Percentiles rank a stretch among this genome's conserved stretches.
Conservation (phyloP, 2,113 vertebrate genomes). For the Fulmarus glacialis region DNA sequence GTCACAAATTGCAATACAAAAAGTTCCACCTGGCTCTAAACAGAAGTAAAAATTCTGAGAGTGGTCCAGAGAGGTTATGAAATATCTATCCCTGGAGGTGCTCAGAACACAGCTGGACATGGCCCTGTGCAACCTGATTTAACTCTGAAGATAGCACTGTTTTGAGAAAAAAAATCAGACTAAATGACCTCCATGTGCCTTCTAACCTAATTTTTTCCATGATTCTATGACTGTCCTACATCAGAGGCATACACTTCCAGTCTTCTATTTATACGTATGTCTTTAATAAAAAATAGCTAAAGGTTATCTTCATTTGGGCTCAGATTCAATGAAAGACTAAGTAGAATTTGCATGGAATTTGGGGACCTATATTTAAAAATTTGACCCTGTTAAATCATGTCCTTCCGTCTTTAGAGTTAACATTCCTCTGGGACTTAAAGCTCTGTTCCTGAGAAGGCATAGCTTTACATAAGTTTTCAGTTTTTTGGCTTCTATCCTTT, state of each 20-base stretch:
- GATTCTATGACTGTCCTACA: neutral
- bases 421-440: neutral
- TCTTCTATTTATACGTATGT: fast-evolving
- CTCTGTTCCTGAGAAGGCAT: neutral
- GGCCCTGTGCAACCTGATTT: neutral
- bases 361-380: neutral
- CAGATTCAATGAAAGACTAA: neutral
- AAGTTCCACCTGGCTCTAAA: neutral
- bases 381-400: neutral
- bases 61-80: neutral
- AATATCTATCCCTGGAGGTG: neutral
- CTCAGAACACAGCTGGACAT: neutral
- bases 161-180: neutral
- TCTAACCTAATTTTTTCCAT: neutral
- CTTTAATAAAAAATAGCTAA: neutral
- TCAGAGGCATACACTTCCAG: neutral
- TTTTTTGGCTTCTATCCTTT: neutral
- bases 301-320: neutral
- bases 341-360: neutral
- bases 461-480: neutral
- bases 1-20: neutral
- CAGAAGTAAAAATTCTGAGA: neutral
- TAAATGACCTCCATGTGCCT: neutral
- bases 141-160: neutral
- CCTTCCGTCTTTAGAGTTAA: neutral